A percentile compares a stretch with the other conserved stretches of the same genome.
These are phyloP conservation scores for Drosophila nasuta DNA, from an alignment of 1,140 invertebrate genomes.

Conservation along the genomic window DNA sequence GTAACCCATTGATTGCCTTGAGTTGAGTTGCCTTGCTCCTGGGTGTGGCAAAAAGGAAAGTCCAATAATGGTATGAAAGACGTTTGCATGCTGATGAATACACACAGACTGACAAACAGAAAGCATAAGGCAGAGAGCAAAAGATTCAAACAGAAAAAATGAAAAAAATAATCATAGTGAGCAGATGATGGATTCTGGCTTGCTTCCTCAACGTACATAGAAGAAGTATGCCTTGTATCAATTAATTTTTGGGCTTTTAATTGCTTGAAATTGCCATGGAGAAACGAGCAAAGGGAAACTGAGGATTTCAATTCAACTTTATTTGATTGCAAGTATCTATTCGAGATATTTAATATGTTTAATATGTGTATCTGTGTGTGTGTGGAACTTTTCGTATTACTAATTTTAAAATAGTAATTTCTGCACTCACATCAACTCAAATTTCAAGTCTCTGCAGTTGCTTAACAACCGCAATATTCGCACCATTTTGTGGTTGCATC, in stretches of 20 bases:
- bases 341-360: not conserved
- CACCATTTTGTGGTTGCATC: conserved; percentile 26
- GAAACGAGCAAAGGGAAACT: not conserved
- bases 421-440: not conserved
- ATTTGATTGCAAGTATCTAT: not conserved
- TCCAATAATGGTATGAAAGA: conserved; percentile 45
- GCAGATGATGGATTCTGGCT: conserved; percentile 22
- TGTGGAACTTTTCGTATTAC: not conserved
- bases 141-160: conserved; percentile 5
- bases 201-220: not conserved
- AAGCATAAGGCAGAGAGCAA: conserved; percentile 19
- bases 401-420: conserved; percentile 13
- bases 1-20: conserved; percentile 45
- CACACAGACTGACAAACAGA: conserved; percentile 25
- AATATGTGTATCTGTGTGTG: no score
- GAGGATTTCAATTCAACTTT: conserved; percentile 10
- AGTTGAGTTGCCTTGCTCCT: conserved; percentile 4
- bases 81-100: conserved; percentile 69
- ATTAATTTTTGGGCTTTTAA: conserved; percentile 56
- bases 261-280: conserved; percentile 35
- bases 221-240: conserved; percentile 25
- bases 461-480: conserved; percentile 33
- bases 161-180: not conserved
- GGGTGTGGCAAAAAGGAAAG: not conserved
- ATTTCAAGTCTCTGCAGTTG: conserved; percentile 19